A percentile compares a stretch with the other conserved stretches of the same genome.
Evolutionary conservation across 2,888 invertebrate species (phyloP).

Genomic region (Trichopria drosophilae): DNA sequence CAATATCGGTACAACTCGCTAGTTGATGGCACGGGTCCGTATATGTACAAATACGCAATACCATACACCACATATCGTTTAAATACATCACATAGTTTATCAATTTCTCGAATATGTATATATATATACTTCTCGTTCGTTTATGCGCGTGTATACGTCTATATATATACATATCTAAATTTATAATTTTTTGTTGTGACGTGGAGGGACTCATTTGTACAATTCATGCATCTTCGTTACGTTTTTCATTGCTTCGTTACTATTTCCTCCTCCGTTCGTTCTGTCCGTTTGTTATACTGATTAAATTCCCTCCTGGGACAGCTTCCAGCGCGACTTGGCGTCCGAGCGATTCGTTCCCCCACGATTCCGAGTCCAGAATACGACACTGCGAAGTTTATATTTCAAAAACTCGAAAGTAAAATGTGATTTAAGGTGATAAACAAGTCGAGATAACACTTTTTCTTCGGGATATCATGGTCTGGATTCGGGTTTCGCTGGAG

Average conservation of each 20-base stretch:
- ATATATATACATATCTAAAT: slow-evolving; percentile 41
- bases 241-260: slow-evolving; percentile 52
- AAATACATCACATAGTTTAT: slow-evolving; percentile 59
- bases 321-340: slow-evolving; percentile 52
- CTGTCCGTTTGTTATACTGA: slow-evolving; percentile 32
- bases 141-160: slow-evolving; percentile 38
- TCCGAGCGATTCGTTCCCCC: too few species aligned
- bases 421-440: too few species aligned
- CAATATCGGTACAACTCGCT: slow-evolving; percentile 57
- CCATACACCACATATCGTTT: slow-evolving; percentile 58
- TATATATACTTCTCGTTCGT: slow-evolving; percentile 45
- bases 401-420: too few species aligned
- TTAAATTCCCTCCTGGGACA: slow-evolving; percentile 36
- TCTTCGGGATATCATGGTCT: too few species aligned
- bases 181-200: slow-evolving; percentile 51
- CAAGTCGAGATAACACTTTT: too few species aligned
- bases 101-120: slow-evolving; percentile 43
- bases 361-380: too few species aligned
- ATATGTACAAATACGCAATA: slow-evolving; percentile 57
- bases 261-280: slow-evolving; percentile 42
- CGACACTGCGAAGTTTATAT: too few species aligned
- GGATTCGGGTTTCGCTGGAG: too few species aligned
- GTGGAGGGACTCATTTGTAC: slow-evolving; percentile 59
- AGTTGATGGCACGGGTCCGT: slow-evolving; percentile 58
- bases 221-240: slow-evolving; percentile 54